A percentile compares a stretch with the other conserved stretches of the same genome.
Conservation (phyloP, 2,888 invertebrate genomes). For the Phlogophora meticulosa region DNA sequence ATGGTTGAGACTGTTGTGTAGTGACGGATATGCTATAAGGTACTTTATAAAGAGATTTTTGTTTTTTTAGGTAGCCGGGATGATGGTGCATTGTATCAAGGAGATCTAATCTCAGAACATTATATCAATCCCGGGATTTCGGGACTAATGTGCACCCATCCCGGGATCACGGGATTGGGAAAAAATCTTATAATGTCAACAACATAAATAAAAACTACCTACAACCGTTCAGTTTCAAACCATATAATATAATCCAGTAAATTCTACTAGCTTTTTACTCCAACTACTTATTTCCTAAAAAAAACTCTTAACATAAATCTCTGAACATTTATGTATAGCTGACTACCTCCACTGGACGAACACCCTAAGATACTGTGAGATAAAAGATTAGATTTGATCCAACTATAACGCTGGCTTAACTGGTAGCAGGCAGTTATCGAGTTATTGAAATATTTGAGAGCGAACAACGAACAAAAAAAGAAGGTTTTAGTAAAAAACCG, state of each 20-base stretch:
- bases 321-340: slow-evolving; percentile 21
- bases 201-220: no score
- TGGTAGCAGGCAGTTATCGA: slow-evolving; percentile 65
- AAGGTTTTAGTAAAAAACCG: slow-evolving; percentile 55
- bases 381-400: slow-evolving; percentile 65
- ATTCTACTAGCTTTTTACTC: no score
- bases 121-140: no score
- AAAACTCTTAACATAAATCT: no score
- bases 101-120: neutral
- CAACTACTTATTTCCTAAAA: no score
- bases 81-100: neutral
- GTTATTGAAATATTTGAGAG: slow-evolving; percentile 67
- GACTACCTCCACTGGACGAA: slow-evolving; percentile 30
- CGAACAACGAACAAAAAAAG: slow-evolving; percentile 41
- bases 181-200: no score
- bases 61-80: neutral
- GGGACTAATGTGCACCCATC: no score
- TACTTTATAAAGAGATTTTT: neutral
- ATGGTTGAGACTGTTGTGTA: slow-evolving; percentile 1
- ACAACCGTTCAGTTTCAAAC: no score
- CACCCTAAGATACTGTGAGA: slow-evolving; percentile 62
- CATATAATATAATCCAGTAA: no score
- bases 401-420: slow-evolving; percentile 58
- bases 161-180: no score
- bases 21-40: slow-evolving; percentile 19